Base-by-base conservation (phyloP, 2,888 invertebrate species). In the Spodoptera picta region DNA sequence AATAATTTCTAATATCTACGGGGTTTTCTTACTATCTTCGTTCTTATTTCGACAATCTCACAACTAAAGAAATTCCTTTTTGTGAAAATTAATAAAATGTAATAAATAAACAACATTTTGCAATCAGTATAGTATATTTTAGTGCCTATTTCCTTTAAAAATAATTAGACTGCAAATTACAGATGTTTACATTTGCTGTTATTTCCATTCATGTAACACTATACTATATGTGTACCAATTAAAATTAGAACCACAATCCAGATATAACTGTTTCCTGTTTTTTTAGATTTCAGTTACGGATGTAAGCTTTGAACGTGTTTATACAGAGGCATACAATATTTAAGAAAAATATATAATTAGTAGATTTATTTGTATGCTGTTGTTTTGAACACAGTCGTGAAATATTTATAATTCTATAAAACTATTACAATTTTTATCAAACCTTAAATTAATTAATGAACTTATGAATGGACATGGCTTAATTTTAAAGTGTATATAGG, bases 251-350 rank as follows among this genome's bases (percentile, higher is more conserved):
- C 11, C 56, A 60, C 53, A 70, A 57, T 60, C 52, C 53, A 70
- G n/a, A 47, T 55, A 52, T 14, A 45, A 55, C 45, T 14, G 45
- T 55, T 70, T 70, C 71, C 71, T 71, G 71, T 71, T 71, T 48
- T 69, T 48, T n/a, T 42, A 48, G 64, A 70, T 69, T 69, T 59
- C 14, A 19, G 49, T 48, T 48, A 51, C 50, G 41, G 27, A 50
- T 56, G 55, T 42, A 27, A 14, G 11, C 36, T 4, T 45, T 31
- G 23, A 57, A 36, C 52, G 53, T 64, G 53, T 69, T 64, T 41
- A 64, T 58, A 58, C 52, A 51, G 31, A 41, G 31, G 23, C 43
- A 53, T 31, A 68, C 62, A 52, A 52, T 54, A 14, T 31, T 5
- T 27, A 42, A 12, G 19, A 53, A 53, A 31, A 53, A 14, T 5